Base-by-base conservation (phyloP, 1,140 invertebrate species). In the Apolygus lucorum region DNA sequence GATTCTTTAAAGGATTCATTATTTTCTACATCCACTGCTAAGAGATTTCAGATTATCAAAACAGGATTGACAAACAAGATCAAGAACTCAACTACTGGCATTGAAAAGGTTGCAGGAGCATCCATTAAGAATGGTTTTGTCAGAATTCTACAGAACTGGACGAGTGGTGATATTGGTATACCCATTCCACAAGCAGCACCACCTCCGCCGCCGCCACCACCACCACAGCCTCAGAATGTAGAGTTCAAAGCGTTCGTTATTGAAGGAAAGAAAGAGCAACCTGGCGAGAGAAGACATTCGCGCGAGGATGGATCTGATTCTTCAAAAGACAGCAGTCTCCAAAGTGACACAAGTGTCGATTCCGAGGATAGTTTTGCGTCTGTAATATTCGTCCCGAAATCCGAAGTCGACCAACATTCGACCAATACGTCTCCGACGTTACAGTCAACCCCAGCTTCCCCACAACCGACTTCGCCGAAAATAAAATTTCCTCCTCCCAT, bases 311-410 rank as follows among this genome's bases (percentile, higher is more conserved):
- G 90, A 4, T 94, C 92, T 0, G 92, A 95, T 76, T 93, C 91
- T 0, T 92, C 91, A 1, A 95, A 95, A 80, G 91, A 95, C 76
- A 92, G 90, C 76, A 94, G 92, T 78, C 82, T 95, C 62, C 92
- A 95, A 77, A 94, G 91, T 78, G 92, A 95, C 75, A 95, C 93
- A 0, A 94, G 92, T 79, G 88, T 95, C 1, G 92, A 95, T 78
- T 93, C 91, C 1, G 92, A 95, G 79, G 92, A 95, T 74, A 93
- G 90, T 79, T 92, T 93, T 77, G 91, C 91, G 29, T 93, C 91
- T 63, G 92, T 95, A 8, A 95, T 95, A 75, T 93, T 88, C 76
- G 87, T 93, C 73, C 91, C 91, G 52, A 89, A 88, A 76, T 82
- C 82, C 71, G 83, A 84, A 69, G 74, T 75, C 24, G 83, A 85